Base-by-base conservation (phyloP, 1,140 invertebrate genomes). In the Halesus radiatus region DNA sequence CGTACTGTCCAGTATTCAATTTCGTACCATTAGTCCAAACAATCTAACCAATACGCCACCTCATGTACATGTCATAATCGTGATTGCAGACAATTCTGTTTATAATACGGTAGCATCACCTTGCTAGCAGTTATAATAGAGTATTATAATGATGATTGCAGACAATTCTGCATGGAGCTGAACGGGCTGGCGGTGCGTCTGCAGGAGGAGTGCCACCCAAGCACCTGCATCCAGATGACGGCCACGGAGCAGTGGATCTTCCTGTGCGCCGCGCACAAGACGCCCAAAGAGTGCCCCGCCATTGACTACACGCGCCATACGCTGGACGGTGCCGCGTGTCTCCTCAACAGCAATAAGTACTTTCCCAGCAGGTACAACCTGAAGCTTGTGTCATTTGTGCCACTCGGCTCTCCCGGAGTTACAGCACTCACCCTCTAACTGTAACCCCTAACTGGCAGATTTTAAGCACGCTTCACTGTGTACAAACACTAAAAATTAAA, bases 171-270 rank as follows among this genome's bases (percentile, higher is more conserved):
- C 88, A 98, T 99, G 97, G 98, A 99, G 89, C 88, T 99, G 26
- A 99, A 99, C 91, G 98, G 97, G 60, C 89, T 99, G 79, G 98
- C 98, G 52, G 98, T 99, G 0, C 93, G 93, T 84, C 89, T 98
- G 70, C 95, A 99, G 91, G 93, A 93, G 84, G 98, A 99, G 89
- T 99, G 99, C 89, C 95, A 97, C 85, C 98, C 98, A 22, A 95
- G 98, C 83, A 97, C 94, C 3, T 99, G 99, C 87, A 98, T 95
- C 58, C 98, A 99, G 90, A 99, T 99, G 99, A 99, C 98, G 58
- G 99, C 99, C 4, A 99, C 98, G 18, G 98, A 99, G 90, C 98
- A 99, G 86, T 99, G 98, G 98, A 99, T 99, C 87, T 99, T 99
- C 89, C 90, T 99, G 50, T 99, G 99, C 93, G 99, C 99, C 79